Evolutionary conservation across 2,797 vertebrate species (phyloP), one percentile per base, ranked within the genome.

Genomic region (Monodelphis domestica): DNA sequence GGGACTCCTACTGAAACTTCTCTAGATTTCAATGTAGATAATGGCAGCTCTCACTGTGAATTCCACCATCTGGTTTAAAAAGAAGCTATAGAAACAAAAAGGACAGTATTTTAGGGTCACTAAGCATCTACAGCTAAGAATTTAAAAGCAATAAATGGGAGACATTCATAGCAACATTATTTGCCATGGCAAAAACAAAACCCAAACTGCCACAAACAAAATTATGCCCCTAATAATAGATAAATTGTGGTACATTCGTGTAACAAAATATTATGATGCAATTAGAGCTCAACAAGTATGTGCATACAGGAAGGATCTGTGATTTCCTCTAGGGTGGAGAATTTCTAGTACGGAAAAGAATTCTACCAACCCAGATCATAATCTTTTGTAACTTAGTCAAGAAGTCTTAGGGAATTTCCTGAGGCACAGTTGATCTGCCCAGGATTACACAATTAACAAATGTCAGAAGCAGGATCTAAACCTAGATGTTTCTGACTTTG

Each of bases 1-100:
- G 93, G 94, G 88, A 97, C 94, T 93, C 94, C 94, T 90, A 63
- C 33, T 90, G 93, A 97, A 93, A 90, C 90, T 93, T 91, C 93
- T 53, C 90, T 5, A 87, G 95, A 93, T 92, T 95, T 93, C 78
- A 78, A 51, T 90, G 54, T 14, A 96, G 92, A 93, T 54, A 92
- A 59, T 0, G 12, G n/a, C 26, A 95, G 94, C 88, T 45, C 90
- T 96, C 90, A 87, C 93, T 94, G 17, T 55, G 95, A 95, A 96
- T 95, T 96, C 93, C 92, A 51, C 91, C 78, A 70, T 54, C 14
- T 45, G 87, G 87, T 56, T 95, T n/a, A 92, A 21, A 94, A 89
- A 94, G 93, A 96, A 89, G 53, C 90, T 91, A 90, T 53, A 94
- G 91, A 51, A 54, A 63, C 1, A 90, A 91, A 94, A 87, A 28